Evolutionary conservation across 1,140 invertebrate genomes (phyloP).

Genomic region (Stegodyphus dumicola): DNA sequence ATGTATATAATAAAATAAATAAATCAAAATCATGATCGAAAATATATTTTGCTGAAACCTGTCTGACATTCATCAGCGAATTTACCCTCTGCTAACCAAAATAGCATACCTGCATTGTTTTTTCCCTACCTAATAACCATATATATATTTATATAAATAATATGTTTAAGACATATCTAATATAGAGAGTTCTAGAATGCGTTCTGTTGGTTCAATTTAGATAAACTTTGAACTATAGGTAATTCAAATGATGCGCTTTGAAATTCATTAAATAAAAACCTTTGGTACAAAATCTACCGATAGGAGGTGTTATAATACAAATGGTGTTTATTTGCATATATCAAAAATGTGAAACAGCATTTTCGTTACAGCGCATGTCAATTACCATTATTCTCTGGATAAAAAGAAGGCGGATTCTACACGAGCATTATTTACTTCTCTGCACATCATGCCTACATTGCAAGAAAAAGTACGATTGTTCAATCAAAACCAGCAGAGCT

Average conservation of each 20-base stretch:
- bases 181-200: neutral
- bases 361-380: neutral
- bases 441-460: constrained; percentile 12
- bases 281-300: neutral
- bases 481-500: neutral
- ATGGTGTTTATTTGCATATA: neutral
- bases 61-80: no score
- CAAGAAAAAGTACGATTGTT: constrained; percentile 4
- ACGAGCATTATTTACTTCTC: neutral
- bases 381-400: constrained; percentile 1
- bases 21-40: no score
- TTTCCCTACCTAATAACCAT: no score
- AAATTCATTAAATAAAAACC: neutral
- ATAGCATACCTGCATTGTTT: no score
- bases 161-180: no score
- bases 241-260: neutral
- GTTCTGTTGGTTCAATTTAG: constrained; percentile 5
- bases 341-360: constrained; percentile 8
- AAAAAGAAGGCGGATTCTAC: constrained; percentile 7
- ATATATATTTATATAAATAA: no score
- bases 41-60: no score
- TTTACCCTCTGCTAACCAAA: no score
- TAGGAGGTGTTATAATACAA: neutral
- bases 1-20: no score
- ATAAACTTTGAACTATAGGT: neutral